Percentiles rank a stretch among this genome's conserved stretches.
Conservation (phyloP, 2,888 invertebrate species). For the Eudasyphora cyanicolor region DNA sequence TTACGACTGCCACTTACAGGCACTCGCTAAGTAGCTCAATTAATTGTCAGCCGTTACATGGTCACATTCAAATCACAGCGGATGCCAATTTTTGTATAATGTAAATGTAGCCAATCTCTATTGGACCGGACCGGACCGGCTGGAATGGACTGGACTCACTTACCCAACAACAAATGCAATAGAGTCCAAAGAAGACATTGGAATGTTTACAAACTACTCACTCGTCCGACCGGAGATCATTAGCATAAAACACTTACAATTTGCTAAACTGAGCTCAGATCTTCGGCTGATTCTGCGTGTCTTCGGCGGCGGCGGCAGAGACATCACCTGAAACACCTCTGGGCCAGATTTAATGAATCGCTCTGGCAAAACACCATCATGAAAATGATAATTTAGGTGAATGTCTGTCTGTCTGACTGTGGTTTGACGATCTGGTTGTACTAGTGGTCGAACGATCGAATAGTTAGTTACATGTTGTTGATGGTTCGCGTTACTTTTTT, state of each 20-base stretch:
- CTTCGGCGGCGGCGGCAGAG: conserved; percentile 32
- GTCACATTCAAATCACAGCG: conserved; percentile 11
- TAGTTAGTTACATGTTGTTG: too few species aligned
- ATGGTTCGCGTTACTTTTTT: neutral
- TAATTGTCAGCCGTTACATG: conserved; percentile 60
- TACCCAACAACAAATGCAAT: neutral
- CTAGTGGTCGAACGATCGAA: neutral
- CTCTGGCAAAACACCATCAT: conserved; percentile 53
- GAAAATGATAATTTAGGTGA: conserved; percentile 56
- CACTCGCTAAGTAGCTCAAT: conserved; percentile 64
- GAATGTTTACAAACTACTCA: conserved; percentile 14
- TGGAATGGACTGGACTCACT: too few species aligned
- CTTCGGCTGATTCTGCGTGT: conserved; percentile 31
- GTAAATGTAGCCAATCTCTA: conserved; percentile 26
- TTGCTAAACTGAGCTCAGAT: conserved; percentile 47
- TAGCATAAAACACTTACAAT: conserved; percentile 64
- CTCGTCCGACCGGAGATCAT: conserved; percentile 46
- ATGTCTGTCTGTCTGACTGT: too few species aligned
- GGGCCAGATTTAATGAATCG: conserved; percentile 56
- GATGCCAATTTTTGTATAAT: conserved; percentile 10
- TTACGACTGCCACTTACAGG: conserved; percentile 56
- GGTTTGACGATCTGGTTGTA: conserved; percentile 1
- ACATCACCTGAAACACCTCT: conserved; percentile 49
- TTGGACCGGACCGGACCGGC: too few species aligned
- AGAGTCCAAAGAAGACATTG: neutral